These are phyloP conservation scores for Lasioglossum albipes DNA, from an alignment of 1,140 invertebrate species.

Conservation along the genomic window DNA sequence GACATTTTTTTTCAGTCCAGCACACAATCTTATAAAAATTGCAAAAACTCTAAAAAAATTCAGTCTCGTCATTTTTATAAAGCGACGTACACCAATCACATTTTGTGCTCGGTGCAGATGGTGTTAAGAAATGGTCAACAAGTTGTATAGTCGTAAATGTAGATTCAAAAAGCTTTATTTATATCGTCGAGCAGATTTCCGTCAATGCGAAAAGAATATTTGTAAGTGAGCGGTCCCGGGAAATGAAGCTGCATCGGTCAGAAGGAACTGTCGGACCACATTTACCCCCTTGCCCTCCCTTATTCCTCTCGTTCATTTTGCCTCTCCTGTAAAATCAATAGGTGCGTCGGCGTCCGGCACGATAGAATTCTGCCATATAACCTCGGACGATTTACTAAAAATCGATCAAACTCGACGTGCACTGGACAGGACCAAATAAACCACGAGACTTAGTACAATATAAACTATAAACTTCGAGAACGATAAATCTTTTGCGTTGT, in stretches of 20 bases:
- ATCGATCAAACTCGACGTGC: conserved; percentile 30
- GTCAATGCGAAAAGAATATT: background rate
- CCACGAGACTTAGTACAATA: background rate
- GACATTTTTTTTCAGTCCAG: too few relatives aligned
- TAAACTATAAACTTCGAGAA: too few relatives aligned
- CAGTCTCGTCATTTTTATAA: too few relatives aligned
- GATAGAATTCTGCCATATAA: conserved; percentile 56
- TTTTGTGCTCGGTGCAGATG: too few relatives aligned
- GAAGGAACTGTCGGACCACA: conserved; percentile 61
- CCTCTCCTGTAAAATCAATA: conserved; percentile 76
- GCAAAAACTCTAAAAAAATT: too few relatives aligned
- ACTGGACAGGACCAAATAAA: conserved; percentile 28
- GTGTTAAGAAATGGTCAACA: background rate
- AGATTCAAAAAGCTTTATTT: too few relatives aligned
- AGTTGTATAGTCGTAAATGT: background rate
- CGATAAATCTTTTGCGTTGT: background rate
- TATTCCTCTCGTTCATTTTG: conserved; percentile 64
- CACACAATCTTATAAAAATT: too few relatives aligned
- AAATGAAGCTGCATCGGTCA: conserved; percentile 62
- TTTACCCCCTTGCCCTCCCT: conserved; percentile 65
- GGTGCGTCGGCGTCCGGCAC: conserved; percentile 62
- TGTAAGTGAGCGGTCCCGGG: conserved; percentile 16
- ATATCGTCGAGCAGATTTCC: background rate
- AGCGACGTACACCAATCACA: too few relatives aligned
- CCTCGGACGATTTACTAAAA: conserved; percentile 50